Percentiles rank a stretch among this genome's conserved stretches.
phyloP scores from a whole-genome alignment of 2,797 vertebrate genomes.

The Paramormyrops hopkinsi region DNA sequence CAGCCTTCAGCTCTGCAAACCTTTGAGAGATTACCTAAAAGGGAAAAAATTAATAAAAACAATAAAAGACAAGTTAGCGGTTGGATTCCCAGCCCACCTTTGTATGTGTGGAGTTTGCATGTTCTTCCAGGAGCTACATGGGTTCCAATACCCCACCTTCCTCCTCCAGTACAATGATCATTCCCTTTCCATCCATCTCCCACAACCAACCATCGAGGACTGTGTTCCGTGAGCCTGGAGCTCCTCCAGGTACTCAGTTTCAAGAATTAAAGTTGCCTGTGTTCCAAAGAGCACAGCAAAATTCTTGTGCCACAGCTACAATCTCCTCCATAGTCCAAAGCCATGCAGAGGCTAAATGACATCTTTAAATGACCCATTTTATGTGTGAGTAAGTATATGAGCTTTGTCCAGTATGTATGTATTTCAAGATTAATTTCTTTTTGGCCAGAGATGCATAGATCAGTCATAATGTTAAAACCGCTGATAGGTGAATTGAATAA shows the following conservation, averaged over 20 bases:
- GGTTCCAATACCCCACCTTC: not conserved
- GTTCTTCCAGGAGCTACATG: not conserved
- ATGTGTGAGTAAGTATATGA: not conserved
- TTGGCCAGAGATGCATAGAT: not conserved
- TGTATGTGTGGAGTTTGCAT: not conserved
- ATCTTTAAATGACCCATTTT: not conserved
- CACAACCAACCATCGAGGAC: not conserved
- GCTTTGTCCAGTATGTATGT: not conserved
- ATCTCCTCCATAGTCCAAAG: not conserved
- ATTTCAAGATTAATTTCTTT: not conserved
- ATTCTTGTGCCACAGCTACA: not conserved
- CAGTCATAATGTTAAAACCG: not conserved
- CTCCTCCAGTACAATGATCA: not conserved
- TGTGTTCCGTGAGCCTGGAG: not conserved
- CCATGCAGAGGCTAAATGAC: not conserved
- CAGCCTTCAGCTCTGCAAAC: slow-evolving; percentile 76
- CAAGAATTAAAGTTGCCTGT: not conserved
- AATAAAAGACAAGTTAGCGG: not conserved
- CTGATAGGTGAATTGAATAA: not conserved
- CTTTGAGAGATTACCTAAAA: slow-evolving; percentile 79
- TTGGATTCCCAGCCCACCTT: not conserved
- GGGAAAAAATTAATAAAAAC: not conserved
- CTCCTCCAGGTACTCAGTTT: not conserved
- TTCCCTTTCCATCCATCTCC: not conserved
- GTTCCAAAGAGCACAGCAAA: not conserved